Evolutionary conservation across 2,797 vertebrate genomes (phyloP), one percentile per base, ranked within the genome.

Genomic region (Poeciliopsis turneri): DNA sequence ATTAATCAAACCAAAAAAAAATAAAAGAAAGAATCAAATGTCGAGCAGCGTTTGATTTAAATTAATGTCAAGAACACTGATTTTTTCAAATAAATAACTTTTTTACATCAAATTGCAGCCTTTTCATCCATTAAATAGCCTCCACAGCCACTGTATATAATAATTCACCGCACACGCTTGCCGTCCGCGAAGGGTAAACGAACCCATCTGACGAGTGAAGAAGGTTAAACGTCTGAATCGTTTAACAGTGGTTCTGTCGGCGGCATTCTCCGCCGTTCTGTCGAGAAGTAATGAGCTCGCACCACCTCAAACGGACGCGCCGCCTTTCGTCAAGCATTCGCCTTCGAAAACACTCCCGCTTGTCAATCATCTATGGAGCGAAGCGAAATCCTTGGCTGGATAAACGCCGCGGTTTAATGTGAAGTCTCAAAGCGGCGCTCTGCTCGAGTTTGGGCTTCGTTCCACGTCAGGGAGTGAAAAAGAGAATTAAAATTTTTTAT

Each of bases 371-470:
- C 78, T 64, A 51, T 46, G 0, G 73, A 82, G 82, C 81, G 39
- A 82, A 73, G 49, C 70, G 20, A 72, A 69, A 79, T 43, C 49
- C n/a, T 3, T 28, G 20, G 49, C 77, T 75, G 41, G 86, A 81
- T 82, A 80, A 82, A 83, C 78, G 20, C 25, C 55, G 69, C 13
- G 6, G 66, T 87, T 84, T 82, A 82, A 83, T 79, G 77, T 68
- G 61, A 79, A 73, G 79, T 59, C 68, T 75, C 23, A 46, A 25
- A 12, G 77, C 78, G 0, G 18, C 70, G 77, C 76, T 46, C 77
- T 81, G 85, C 84, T 49, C 6, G 43, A 74, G 70, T 61, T 81
- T 87, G 86, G 91, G 84, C 71, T 72, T 89, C 51, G 86, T 87
- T 86, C 59, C 70, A 84, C 73, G 79, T 69, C 2, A 51, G 78